Evolutionary conservation across 2,888 invertebrate species (phyloP).

Genomic region (Sceliomorpha sp.): DNA sequence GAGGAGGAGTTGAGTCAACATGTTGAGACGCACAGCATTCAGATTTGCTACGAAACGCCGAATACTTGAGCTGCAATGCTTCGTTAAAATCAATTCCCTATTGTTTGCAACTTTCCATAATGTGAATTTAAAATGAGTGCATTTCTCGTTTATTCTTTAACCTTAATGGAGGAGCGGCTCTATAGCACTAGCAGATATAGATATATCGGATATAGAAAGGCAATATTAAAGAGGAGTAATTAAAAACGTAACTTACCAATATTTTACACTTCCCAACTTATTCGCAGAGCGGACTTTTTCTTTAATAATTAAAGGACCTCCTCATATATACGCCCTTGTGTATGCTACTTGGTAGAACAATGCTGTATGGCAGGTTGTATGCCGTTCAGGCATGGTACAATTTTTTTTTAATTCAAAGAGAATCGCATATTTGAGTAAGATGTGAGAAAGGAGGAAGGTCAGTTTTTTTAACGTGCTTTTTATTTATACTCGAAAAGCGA

Average conservation of each 20-base stretch:
- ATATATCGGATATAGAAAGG: too few species aligned
- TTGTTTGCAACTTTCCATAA: conserved; percentile 19
- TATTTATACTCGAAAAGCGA: not conserved
- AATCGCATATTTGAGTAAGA: conserved; percentile 33
- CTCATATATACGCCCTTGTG: conserved; percentile 19
- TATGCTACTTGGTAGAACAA: conserved; percentile 23
- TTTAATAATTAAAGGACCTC: too few species aligned
- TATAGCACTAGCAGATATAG: too few species aligned
- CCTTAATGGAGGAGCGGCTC: too few species aligned
- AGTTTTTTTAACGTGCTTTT: conserved; percentile 34
- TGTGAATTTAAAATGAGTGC: conserved; percentile 13
- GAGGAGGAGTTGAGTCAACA: conserved; percentile 8
- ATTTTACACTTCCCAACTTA: too few species aligned
- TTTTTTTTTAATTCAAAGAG: conserved; percentile 48
- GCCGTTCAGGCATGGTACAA: conserved; percentile 21
- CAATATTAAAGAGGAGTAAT: too few species aligned
- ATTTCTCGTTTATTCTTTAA: too few species aligned
- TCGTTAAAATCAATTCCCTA: conserved; percentile 24
- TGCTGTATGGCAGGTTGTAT: conserved; percentile 34
- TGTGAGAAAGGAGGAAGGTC: conserved; percentile 21
- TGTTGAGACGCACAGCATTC: conserved; percentile 4
- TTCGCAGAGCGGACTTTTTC: too few species aligned
- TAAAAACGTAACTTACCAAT: too few species aligned
- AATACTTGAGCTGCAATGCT: conserved; percentile 15
- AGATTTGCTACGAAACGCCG: not conserved